phyloP scores from a whole-genome alignment of 2,888 invertebrate genomes.

The Trichacis sp. region DNA sequence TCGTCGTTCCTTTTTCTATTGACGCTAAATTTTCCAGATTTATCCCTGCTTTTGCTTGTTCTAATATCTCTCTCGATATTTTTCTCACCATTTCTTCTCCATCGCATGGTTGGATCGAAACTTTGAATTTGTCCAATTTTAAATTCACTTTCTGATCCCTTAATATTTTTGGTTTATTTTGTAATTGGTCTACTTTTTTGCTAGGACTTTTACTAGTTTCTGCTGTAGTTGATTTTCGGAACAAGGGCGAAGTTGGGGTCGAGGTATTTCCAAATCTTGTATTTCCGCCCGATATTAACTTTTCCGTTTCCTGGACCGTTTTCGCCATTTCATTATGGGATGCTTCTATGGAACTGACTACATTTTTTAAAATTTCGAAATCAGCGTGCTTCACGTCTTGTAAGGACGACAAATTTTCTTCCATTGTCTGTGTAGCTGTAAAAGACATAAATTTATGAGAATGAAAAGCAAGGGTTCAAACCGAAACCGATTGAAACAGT shows the following conservation, averaged over 20 bases:
- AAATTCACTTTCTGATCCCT: constrained; percentile 55
- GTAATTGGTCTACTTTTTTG: neutral
- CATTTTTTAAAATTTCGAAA: constrained; percentile 48
- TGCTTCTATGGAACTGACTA: constrained; percentile 59
- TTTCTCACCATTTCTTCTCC: constrained; percentile 55
- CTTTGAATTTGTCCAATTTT: constrained; percentile 46
- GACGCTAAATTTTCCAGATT: constrained; percentile 32
- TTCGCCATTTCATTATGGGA: constrained; percentile 56
- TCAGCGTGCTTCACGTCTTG: constrained; percentile 19
- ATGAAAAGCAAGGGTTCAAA: too few species aligned
- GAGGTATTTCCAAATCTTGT: neutral
- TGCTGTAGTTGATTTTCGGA: neutral
- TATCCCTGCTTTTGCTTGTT: constrained; percentile 58
- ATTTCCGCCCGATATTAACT: constrained; percentile 48
- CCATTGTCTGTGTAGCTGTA: constrained; percentile 47
- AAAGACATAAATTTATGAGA: too few species aligned
- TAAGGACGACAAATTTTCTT: constrained; percentile 41
- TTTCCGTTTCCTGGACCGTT: constrained; percentile 58
- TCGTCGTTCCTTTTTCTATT: constrained; percentile 32
- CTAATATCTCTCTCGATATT: constrained; percentile 61
- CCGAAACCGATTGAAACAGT: too few species aligned
- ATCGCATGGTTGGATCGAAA: constrained; percentile 16
- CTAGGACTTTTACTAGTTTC: neutral
- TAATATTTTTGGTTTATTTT: constrained; percentile 55
- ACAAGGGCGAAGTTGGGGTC: too few species aligned